These are phyloP conservation scores for Prochilodus magdalenae DNA, from an alignment of 2,113 vertebrate species.

Conservation along the genomic window DNA sequence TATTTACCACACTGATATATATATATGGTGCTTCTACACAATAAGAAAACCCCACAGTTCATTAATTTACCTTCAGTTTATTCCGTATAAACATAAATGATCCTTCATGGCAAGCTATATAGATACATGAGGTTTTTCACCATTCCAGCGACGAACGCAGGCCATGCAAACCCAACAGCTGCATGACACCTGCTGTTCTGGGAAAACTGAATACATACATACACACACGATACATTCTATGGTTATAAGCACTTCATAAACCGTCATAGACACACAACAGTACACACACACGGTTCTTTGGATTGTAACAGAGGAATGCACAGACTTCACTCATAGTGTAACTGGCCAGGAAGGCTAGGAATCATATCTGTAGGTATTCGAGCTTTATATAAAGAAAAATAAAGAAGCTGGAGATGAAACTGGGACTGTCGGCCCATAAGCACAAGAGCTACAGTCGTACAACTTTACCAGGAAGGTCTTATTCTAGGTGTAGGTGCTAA, in stretches of 20 bases:
- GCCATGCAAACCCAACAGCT: neutral
- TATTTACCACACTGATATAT: too few species aligned
- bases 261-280: neutral
- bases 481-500: too few species aligned
- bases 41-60: neutral
- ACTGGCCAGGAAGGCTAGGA: neutral
- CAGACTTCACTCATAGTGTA: neutral
- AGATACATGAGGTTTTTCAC: neutral
- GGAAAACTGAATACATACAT: neutral
- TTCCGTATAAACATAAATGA: neutral
- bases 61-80: neutral
- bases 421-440: too few species aligned
- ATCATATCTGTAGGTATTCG: too few species aligned
- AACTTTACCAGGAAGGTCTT: too few species aligned
- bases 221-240: neutral
- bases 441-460: too few species aligned
- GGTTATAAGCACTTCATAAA: neutral
- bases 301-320: neutral
- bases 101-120: neutral
- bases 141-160: neutral
- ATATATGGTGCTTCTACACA: too few species aligned
- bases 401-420: too few species aligned
- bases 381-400: too few species aligned
- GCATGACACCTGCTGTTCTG: constrained; percentile 4
- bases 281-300: neutral